Evolutionary conservation across 2,888 invertebrate genomes (phyloP).

Genomic region (Scaptomyza flava): DNA sequence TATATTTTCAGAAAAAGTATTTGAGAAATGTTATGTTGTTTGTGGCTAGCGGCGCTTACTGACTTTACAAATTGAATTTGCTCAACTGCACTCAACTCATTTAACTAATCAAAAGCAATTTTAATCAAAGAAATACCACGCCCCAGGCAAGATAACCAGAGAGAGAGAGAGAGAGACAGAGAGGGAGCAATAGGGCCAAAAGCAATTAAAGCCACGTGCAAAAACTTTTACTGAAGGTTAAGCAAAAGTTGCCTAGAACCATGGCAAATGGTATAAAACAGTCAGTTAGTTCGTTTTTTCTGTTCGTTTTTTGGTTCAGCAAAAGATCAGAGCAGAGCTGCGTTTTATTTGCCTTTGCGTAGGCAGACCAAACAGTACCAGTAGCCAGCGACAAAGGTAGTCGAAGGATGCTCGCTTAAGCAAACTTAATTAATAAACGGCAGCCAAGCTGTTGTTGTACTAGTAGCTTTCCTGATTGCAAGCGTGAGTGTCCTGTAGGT

Average conservation of each 20-base stretch:
- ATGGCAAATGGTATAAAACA: conserved; percentile 19
- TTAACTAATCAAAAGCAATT: conserved; percentile 78
- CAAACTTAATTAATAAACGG: conserved; percentile 75
- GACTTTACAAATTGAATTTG: conserved; percentile 58
- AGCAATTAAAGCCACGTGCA: conserved; percentile 79
- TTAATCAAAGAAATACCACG: conserved; percentile 64
- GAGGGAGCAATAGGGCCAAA: conserved; percentile 38
- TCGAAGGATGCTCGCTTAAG: conserved; percentile 55
- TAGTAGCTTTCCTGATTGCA: conserved; percentile 43
- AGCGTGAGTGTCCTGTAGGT: conserved; percentile 35
- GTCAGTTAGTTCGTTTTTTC: conserved; percentile 22
- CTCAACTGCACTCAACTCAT: conserved; percentile 57
- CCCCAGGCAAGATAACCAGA: conserved; percentile 15
- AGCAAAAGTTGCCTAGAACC: conserved; percentile 59
- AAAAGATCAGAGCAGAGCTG: conserved; percentile 54
- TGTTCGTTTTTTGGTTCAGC: conserved; percentile 26
- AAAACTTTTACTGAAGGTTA: conserved; percentile 65
- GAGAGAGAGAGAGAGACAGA: neutral
- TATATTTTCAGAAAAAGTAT: conserved; percentile 28
- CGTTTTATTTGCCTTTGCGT: conserved; percentile 48
- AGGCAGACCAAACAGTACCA: conserved; percentile 30
- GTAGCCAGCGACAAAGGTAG: conserved; percentile 15
- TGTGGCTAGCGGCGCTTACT: conserved; percentile 42
- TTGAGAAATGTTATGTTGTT: neutral
- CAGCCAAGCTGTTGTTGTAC: conserved; percentile 36